Evolutionary conservation across 2,797 vertebrate species (phyloP), one percentile per base, ranked within the genome.

Genomic region (Antennarius maculatus): DNA sequence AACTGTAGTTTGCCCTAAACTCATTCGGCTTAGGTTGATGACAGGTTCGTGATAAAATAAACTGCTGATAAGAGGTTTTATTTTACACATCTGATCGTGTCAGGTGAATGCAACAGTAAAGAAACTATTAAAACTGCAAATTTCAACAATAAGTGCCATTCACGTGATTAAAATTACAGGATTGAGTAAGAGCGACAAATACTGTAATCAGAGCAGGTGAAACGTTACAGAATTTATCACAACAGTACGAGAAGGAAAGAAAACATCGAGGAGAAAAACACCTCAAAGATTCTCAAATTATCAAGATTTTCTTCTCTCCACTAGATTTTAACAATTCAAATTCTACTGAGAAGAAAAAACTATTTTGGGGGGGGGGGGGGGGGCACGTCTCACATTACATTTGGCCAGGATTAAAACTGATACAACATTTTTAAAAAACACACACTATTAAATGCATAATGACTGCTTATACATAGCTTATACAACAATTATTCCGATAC

Each of bases 391-490:
- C 7, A 61, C 6, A 37, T 48, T 37, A 70, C 39, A 42, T 80
- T 83, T 85, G 65, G 54, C 73, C 61, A 27, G 52, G 23, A 67
- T 46, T 49, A 37, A 39, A 69, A 64, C 66, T 29, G 4, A 3
- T 34, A 17, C 68, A 43, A 58, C n/a, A 54, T 23, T 23, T 5
- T 27, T 7, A 63, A 73, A 74, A 74, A 73, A 15, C n/a, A 53
- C 37, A 16, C 2, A 49, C 31, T 18, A 60, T 31, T 17, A 52
- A 77, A 31, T 43, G 50, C 45, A 59, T 51, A 10, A 48, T 46
- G 69, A 50, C 45, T 3, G 8, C 5, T 53, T 39, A 63, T 66
- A 62, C 47, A 46, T 83, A 90, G 86, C 83, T 91, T 88, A 89
- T 88, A 84, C 55, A 82, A 77, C 51, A 78, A 80, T 66, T 50